These are phyloP conservation scores for Neofelis nebulosa DNA, from an alignment of 2,113 vertebrate genomes.

Conservation along the genomic window DNA sequence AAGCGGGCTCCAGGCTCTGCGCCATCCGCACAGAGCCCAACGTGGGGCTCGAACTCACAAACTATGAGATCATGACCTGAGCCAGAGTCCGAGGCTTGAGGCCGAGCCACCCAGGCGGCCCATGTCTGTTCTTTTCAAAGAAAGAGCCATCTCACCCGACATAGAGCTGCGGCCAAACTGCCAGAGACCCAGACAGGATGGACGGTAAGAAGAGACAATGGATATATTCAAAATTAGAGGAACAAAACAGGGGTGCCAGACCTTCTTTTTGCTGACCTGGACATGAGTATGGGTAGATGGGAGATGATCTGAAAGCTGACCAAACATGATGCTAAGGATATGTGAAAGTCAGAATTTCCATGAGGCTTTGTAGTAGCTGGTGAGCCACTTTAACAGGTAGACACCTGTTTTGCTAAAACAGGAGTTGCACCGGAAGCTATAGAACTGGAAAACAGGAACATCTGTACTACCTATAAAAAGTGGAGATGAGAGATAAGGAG, in stretches of 20 bases:
- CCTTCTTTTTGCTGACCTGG: background rate
- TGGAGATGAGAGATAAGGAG: background rate
- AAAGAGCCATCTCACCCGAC: background rate
- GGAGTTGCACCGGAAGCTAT: background rate
- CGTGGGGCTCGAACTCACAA: too few species aligned
- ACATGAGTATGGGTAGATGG: background rate
- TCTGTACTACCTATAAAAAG: background rate
- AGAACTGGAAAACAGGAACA: background rate
- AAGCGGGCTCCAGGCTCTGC: too few species aligned
- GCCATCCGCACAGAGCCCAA: too few species aligned
- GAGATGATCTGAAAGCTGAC: background rate
- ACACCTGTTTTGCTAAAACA: background rate
- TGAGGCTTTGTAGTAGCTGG: background rate
- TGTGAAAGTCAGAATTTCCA: background rate
- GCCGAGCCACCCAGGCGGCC: too few species aligned
- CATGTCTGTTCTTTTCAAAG: background rate
- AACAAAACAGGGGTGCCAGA: background rate
- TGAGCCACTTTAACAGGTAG: background rate
- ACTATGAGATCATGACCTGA: too few species aligned
- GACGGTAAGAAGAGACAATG: background rate
- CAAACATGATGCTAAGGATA: background rate
- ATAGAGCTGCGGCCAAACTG: background rate
- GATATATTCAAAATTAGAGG: background rate
- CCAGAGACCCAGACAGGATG: background rate
- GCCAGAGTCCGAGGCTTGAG: too few species aligned